These are phyloP conservation scores for Pachydiplax longipennis DNA, from an alignment of 2,888 invertebrate species.

Conservation along the genomic window DNA sequence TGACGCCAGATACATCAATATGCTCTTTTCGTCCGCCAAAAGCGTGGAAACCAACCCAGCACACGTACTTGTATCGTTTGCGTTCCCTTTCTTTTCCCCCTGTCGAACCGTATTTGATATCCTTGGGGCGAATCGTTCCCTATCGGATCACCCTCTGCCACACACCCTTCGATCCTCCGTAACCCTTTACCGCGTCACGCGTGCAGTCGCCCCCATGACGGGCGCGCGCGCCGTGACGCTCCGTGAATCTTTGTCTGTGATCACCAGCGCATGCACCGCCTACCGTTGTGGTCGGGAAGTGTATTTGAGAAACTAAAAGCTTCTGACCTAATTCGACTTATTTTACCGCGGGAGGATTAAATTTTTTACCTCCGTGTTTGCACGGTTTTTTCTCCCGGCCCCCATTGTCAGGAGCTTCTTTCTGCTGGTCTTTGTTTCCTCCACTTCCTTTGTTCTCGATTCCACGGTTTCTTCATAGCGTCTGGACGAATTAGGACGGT, in stretches of 20 bases:
- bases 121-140: not conserved
- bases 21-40: slow-evolving; percentile 8
- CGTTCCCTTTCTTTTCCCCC: not conserved
- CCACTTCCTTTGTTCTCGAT: no score
- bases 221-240: not conserved
- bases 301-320: not conserved
- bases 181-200: not conserved
- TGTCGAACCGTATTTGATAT: not conserved
- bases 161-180: not conserved
- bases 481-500: no score
- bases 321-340: not conserved
- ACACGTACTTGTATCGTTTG: not conserved
- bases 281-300: not conserved
- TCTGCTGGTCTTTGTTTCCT: not conserved
- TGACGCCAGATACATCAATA: slow-evolving; percentile 38
- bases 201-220: not conserved
- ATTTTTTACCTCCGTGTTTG: not conserved
- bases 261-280: not conserved
- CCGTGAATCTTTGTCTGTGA: not conserved
- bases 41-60: not conserved
- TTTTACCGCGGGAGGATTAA: not conserved
- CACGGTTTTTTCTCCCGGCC: not conserved
- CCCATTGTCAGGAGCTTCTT: no score
- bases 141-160: not conserved
- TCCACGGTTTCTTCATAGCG: no score